Evolutionary conservation across 2,113 vertebrate species (phyloP).

Genomic region (Otolemur garnettii): DNA sequence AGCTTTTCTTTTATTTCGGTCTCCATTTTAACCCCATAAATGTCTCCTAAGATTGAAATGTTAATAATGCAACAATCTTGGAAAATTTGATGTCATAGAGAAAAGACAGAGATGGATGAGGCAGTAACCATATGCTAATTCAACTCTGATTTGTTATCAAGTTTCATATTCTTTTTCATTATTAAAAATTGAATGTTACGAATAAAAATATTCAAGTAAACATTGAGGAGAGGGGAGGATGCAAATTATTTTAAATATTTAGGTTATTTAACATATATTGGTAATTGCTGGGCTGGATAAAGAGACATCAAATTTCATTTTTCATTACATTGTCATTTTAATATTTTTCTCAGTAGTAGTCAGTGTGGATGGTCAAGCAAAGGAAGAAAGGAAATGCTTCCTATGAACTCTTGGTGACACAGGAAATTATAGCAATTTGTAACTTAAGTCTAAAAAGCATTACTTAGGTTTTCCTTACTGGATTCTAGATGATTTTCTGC

Average conservation of each 20-base stretch:
- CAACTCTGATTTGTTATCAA: conserved; percentile 48
- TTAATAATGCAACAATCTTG: conserved; percentile 68
- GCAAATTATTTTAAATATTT: conserved; percentile 41
- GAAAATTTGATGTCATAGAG: neutral
- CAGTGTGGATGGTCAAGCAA: neutral
- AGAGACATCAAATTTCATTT: conserved; percentile 65
- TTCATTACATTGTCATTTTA: conserved; percentile 38
- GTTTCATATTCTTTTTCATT: conserved; percentile 52
- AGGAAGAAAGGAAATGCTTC: neutral
- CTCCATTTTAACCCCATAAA: conserved; percentile 84
- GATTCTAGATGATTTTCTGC: neutral
- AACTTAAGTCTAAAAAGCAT: neutral
- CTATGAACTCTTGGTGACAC: neutral
- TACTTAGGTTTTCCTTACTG: neutral
- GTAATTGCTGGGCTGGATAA: conserved; percentile 48
- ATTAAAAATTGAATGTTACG: conserved; percentile 61
- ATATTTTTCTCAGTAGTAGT: conserved; percentile 64
- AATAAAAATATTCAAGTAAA: conserved; percentile 69
- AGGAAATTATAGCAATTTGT: neutral
- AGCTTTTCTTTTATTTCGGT: conserved; percentile 80
- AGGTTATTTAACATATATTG: conserved; percentile 61
- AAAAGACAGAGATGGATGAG: conserved; percentile 67
- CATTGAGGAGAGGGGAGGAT: neutral
- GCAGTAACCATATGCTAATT: conserved; percentile 29
- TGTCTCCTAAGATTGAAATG: conserved; percentile 71